Percentiles rank a stretch among this genome's conserved stretches.
phyloP scores from a whole-genome alignment of 2,797 vertebrate species.

The Cygnus olor region DNA sequence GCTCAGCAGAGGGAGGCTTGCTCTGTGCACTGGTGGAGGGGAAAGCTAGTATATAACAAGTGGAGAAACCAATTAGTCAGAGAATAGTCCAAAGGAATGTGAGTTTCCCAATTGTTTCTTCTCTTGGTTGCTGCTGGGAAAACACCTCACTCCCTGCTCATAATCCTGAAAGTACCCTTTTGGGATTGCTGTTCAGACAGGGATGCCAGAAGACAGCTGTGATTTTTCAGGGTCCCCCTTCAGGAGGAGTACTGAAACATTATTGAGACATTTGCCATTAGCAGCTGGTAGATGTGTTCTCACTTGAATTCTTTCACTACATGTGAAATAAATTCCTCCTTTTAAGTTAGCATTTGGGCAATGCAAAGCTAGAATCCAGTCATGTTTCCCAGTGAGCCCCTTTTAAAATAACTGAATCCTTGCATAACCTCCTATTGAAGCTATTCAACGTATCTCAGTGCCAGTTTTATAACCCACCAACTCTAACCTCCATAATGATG shows the following conservation, averaged over 20 bases:
- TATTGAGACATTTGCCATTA: background rate
- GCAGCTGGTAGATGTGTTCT: background rate
- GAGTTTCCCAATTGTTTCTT: background rate
- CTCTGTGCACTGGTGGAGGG: background rate
- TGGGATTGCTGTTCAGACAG: background rate
- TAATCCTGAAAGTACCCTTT: background rate
- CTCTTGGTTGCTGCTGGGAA: background rate
- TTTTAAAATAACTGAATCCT: background rate
- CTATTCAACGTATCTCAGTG: background rate
- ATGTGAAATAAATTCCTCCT: background rate
- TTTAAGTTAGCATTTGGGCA: background rate
- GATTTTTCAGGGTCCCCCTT: background rate
- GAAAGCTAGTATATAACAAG: background rate
- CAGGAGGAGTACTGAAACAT: background rate
- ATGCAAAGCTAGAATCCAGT: background rate
- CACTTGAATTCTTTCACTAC: background rate
- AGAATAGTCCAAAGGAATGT: background rate
- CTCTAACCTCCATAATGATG: too few relatives aligned
- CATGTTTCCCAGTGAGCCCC: background rate
- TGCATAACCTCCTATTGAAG: background rate
- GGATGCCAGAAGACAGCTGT: background rate
- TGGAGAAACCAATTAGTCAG: background rate
- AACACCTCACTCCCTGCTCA: background rate
- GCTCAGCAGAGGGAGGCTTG: background rate
- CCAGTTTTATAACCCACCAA: background rate